Evolutionary conservation across 2,797 vertebrate species (phyloP).

Genomic region (Clarias laeviceps): DNA sequence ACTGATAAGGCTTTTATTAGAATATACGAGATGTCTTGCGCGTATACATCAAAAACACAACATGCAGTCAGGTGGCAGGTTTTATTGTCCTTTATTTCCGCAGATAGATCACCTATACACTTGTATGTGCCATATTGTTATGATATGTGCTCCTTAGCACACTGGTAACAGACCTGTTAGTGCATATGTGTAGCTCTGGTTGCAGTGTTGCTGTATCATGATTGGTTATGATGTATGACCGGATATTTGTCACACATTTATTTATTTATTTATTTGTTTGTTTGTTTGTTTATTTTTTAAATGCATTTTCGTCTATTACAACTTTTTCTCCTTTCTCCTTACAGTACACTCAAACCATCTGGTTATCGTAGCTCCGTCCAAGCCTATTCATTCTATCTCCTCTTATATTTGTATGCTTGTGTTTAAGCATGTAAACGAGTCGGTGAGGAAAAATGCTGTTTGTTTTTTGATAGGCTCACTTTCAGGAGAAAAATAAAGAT

Average conservation of each 20-base stretch:
- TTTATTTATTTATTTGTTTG: too few species aligned
- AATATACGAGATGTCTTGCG: not conserved
- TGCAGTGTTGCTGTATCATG: not conserved
- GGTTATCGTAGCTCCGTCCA: not conserved
- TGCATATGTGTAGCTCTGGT: not conserved
- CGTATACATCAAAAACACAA: not conserved
- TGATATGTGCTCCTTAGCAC: not conserved
- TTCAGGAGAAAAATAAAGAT: not conserved
- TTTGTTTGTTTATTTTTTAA: not conserved
- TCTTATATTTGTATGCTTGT: not conserved
- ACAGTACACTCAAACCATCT: not conserved
- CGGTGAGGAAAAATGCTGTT: not conserved
- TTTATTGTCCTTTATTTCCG: not conserved
- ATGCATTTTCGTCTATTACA: not conserved
- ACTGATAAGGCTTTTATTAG: slow-evolving; percentile 57
- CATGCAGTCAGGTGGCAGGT: not conserved
- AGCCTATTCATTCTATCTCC: not conserved
- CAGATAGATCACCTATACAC: not conserved
- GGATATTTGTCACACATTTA: not conserved
- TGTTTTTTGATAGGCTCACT: not conserved
- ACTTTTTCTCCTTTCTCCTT: not conserved
- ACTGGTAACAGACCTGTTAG: not conserved
- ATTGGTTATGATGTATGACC: not conserved
- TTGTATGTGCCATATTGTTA: not conserved
- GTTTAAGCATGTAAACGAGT: not conserved